phyloP scores from a whole-genome alignment of 2,797 vertebrate species.

The Cercopithecus diana region DNA sequence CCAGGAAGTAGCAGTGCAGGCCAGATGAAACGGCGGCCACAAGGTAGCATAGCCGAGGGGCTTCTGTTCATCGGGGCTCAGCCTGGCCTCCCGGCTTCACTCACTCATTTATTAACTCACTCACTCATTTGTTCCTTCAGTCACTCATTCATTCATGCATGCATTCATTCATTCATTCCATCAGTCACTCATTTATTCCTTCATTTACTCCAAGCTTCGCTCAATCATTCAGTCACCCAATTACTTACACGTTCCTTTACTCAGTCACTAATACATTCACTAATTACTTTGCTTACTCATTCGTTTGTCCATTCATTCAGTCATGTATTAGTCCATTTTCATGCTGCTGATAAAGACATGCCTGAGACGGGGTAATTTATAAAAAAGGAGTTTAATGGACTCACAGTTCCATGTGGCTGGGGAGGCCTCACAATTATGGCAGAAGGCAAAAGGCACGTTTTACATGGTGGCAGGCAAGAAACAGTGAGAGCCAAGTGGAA shows the following conservation, averaged over 20 bases:
- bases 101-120: background rate
- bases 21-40: rapidly evolving
- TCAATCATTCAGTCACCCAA: background rate
- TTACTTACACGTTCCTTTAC: no score
- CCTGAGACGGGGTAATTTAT: background rate
- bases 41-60: rapidly evolving
- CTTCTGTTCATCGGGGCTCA: background rate
- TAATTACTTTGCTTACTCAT: no score
- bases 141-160: background rate
- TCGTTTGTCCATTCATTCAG: background rate
- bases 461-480: background rate
- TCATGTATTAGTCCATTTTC: background rate
- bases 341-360: background rate
- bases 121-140: background rate
- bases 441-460: background rate
- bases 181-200: background rate
- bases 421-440: background rate
- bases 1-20: rapidly evolving
- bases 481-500: background rate
- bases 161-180: background rate
- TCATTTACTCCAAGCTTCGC: background rate
- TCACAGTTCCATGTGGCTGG: background rate
- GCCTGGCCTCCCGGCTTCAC: background rate
- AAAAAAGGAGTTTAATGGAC: background rate
- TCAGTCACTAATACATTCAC: no score